Conservation (phyloP, 2,113 vertebrate species). For the Phocoena phocoena region DNA sequence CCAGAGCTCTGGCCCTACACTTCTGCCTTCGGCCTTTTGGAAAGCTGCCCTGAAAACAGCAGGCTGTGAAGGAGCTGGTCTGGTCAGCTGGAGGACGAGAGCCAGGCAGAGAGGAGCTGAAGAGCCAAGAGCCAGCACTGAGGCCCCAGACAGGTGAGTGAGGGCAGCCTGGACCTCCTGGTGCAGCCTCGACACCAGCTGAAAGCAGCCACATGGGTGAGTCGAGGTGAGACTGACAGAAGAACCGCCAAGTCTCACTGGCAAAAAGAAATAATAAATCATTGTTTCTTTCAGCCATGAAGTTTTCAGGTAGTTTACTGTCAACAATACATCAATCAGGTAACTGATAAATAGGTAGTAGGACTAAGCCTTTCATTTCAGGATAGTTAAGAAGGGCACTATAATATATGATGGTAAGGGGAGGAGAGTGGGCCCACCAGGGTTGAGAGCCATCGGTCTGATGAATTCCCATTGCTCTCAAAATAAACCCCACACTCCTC, state of each 20-base stretch:
- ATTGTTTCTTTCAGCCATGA: neutral
- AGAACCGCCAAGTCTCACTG: neutral
- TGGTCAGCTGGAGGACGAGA: neutral
- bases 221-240: neutral
- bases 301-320: neutral
- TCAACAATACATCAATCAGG: neutral
- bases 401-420: neutral
- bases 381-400: neutral
- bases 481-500: neutral
- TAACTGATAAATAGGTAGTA: neutral
- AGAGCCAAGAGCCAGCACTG: neutral
- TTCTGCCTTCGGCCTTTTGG: neutral
- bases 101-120: rapidly evolving
- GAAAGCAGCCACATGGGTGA: neutral
- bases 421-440: neutral
- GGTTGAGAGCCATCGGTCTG: neutral
- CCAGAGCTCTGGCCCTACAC: neutral
- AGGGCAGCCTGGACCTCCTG: neutral
- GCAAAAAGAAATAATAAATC: neutral
- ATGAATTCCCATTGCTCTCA: neutral
- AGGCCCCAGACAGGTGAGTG: rapidly evolving
- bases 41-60: neutral
- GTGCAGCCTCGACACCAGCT: neutral
- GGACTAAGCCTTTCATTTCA: neutral
- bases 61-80: neutral